phyloP scores from a whole-genome alignment of 2,113 vertebrate species.

The Grantiella picta region DNA sequence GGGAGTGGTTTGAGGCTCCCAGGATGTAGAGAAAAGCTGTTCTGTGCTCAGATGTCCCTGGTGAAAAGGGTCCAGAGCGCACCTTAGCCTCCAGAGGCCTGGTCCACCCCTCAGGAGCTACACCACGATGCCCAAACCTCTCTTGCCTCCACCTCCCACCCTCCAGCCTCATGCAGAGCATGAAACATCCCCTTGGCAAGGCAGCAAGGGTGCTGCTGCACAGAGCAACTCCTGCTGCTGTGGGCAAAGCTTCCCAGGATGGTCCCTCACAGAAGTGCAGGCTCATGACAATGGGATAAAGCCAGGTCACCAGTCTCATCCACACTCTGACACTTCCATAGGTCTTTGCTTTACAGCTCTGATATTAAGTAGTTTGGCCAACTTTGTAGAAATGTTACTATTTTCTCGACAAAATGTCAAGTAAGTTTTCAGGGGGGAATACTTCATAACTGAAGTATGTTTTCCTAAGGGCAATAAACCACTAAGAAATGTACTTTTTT shows the following conservation, averaged over 20 bases:
- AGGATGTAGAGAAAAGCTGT: not conserved
- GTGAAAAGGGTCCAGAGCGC: not conserved
- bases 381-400: slow-evolving; percentile 63
- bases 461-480: slow-evolving; percentile 70
- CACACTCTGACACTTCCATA: slow-evolving; percentile 40
- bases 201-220: not conserved
- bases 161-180: not conserved
- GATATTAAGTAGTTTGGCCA: slow-evolving; percentile 52
- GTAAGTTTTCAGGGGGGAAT: slow-evolving; percentile 69
- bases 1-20: not conserved
- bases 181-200: not conserved
- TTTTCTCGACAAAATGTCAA: slow-evolving; percentile 68
- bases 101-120: not conserved
- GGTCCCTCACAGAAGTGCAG: not conserved
- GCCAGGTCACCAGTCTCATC: not conserved
- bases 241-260: not conserved
- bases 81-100: not conserved
- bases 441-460: slow-evolving; percentile 67
- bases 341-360: slow-evolving; percentile 36
- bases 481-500: slow-evolving; percentile 33
- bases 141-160: not conserved
- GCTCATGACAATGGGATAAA: not conserved
- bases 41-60: not conserved
- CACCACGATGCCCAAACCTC: not conserved
- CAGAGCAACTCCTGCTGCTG: not conserved